Base-by-base conservation (phyloP, 2,888 invertebrate genomes). In the Parnassius mnemosyne region DNA sequence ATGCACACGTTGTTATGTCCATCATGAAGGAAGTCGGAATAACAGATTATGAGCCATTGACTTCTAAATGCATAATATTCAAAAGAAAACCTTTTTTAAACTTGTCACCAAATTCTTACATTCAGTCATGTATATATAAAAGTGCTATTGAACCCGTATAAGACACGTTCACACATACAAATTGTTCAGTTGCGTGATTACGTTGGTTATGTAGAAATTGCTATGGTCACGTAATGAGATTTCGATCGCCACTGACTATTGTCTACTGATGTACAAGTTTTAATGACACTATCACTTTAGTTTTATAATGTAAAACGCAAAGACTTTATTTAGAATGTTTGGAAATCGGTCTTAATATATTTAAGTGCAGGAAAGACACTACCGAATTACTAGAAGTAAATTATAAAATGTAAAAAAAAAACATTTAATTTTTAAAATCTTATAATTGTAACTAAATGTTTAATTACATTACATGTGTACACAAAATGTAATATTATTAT, bases 21-120 rank as follows among this genome's bases (percentile, higher is more conserved):
- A 97, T 99, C 71, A 94, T 99, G 91, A 97, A 97, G 85, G 99
- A 99, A 82, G 95, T 98, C 88, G 98, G 98, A 34, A 95, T 99
- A 60, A 93, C 94, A 9, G 98, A 98, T 64, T 98, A 97, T 78
- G 99, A 99, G 79, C 98, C 98, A 1, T 83, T 98, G 1, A 97
- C 98, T 3, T 96, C 96, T 60, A 34, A 34, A 34, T 34, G 34
- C 34, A 34, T 5, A 20, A 20, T 34, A 1, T 34, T 34, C 7
- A 34, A 34, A 7, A 34, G 34, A 13, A 49, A n/a, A 49, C 9
- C 9, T 11, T 46, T 46, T 5, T 43, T 9, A 34, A 62, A 51
- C 46, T 46, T 16, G 46, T 58, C 41, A 55, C 59, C 20, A 55
- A 60, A 50, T 60, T 60, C 52, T 55, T 59, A 59, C 56, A 57